Base-by-base conservation (phyloP, 2,113 vertebrate species). In the Columba livia region DNA sequence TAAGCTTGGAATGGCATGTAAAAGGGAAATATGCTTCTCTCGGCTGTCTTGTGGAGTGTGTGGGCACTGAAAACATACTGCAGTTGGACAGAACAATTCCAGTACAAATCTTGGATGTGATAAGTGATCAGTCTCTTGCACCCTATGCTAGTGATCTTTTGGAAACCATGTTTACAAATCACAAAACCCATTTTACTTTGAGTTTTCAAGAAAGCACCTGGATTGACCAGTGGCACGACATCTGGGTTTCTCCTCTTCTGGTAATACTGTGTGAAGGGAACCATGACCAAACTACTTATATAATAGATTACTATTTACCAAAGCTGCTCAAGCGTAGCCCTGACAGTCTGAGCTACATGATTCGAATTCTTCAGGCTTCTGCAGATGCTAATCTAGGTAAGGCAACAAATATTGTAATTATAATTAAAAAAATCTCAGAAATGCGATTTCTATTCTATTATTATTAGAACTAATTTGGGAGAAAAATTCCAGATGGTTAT, bases 291-390 rank as follows among this genome's bases (percentile, higher is more conserved):
- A 99, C 98, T 54, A 98, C 98, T 7, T 99, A 99, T 5, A 98
- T 99, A 88, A 98, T 98, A 93, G 99, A 99, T 97, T 99, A 99
- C 85, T 99, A 99, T 90, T 98, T 99, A 84, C 99, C 99, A 70
- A 99, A 98, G 73, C 96, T 99, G 83, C 96, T 99, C 21, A 98
- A 98, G 86, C 99, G 98, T 93, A 99, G 97, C 94, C 99, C 99
- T 31, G 98, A 98, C 78, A 99, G 99, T 89, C 97, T 99, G 92
- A 96, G 95, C 32, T 98, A 99, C 94, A 99, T 99, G 99, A 98
- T 99, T 47, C 98, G 97, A 93, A 98, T 98, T 66, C 97, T 99
- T 94, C 99, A 99, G 97, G 91, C 98, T 87, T 98, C 98, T 79
- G 94, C 97, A 28, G 94, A 97, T 80, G 93, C 94, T 96, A 97